These are phyloP conservation scores for Tyrannus savana DNA, from an alignment of 2,113 vertebrate genomes.

Conservation along the genomic window DNA sequence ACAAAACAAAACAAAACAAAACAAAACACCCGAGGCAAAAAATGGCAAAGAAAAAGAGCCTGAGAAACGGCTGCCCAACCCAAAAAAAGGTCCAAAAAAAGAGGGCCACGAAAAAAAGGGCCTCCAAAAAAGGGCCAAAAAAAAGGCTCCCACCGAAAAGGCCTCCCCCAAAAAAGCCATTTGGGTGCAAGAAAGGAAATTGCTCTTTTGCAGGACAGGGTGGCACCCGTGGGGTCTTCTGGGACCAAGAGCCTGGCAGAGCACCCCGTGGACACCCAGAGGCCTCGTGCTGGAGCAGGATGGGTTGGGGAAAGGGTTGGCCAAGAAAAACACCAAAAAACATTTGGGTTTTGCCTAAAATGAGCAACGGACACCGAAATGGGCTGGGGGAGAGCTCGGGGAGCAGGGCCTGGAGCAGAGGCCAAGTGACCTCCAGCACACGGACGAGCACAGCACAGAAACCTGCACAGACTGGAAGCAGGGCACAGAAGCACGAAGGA, in stretches of 20 bases:
- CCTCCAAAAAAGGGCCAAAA: rapidly evolving
- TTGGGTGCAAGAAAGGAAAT: neutral
- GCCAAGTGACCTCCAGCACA: rapidly evolving
- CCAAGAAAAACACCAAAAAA: neutral
- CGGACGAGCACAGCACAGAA: rapidly evolving
- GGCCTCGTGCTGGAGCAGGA: rapidly evolving
- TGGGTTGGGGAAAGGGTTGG: neutral
- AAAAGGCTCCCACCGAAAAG: neutral
- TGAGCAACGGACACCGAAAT: rapidly evolving
- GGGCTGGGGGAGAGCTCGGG: rapidly evolving
- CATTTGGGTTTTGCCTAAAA: neutral
- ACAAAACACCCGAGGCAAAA: neutral
- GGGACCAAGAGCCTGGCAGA: neutral
- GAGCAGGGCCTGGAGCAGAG: neutral
- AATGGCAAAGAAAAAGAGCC: rapidly evolving
- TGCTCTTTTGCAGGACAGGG: rapidly evolving
- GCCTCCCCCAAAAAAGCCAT: neutral
- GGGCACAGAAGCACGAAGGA: neutral
- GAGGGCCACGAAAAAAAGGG: rapidly evolving
- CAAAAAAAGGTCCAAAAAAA: neutral
- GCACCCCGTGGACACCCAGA: neutral
- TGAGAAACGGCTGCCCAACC: rapidly evolving
- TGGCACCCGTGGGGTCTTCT: neutral
- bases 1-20: too few species aligned
- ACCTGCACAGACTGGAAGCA: neutral